These are phyloP conservation scores for Meandrina meandrites DNA, from an alignment of 92 coral and sea anemone genomes.

Conservation along the genomic window DNA sequence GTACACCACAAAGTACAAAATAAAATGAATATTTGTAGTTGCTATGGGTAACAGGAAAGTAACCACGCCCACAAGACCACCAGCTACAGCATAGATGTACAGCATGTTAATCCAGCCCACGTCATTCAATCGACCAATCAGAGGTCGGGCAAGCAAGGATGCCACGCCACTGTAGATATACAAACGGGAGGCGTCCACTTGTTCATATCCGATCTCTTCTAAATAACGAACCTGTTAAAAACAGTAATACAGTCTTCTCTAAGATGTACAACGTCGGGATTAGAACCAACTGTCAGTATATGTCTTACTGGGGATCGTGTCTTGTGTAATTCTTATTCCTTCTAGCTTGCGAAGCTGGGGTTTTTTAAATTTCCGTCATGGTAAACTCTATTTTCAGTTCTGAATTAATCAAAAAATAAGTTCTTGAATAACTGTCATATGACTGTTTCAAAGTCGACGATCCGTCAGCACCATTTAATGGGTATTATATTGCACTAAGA, in stretches of 20 bases:
- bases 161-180: constrained; percentile 45
- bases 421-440: too few species aligned
- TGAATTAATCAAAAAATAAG: too few species aligned
- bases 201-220: constrained; percentile 33
- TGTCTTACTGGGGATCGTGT: too few species aligned
- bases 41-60: constrained; percentile 37
- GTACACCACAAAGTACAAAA: constrained; percentile 36
- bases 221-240: constrained; percentile 42
- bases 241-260: background rate
- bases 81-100: constrained; percentile 30
- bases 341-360: too few species aligned
- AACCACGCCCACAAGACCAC: constrained; percentile 26
- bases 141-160: constrained; percentile 42
- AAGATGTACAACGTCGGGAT: background rate
- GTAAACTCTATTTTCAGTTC: too few species aligned
- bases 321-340: too few species aligned
- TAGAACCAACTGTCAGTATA: too few species aligned
- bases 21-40: constrained; percentile 15
- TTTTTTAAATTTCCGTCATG: too few species aligned
- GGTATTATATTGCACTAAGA: too few species aligned
- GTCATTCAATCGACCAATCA: constrained; percentile 47
- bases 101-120: constrained; percentile 22
- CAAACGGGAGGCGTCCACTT: constrained; percentile 43
- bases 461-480: too few species aligned
- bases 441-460: too few species aligned